Conservation (phyloP, 2,113 vertebrate species). For the Cephalopholis sonnerati region DNA sequence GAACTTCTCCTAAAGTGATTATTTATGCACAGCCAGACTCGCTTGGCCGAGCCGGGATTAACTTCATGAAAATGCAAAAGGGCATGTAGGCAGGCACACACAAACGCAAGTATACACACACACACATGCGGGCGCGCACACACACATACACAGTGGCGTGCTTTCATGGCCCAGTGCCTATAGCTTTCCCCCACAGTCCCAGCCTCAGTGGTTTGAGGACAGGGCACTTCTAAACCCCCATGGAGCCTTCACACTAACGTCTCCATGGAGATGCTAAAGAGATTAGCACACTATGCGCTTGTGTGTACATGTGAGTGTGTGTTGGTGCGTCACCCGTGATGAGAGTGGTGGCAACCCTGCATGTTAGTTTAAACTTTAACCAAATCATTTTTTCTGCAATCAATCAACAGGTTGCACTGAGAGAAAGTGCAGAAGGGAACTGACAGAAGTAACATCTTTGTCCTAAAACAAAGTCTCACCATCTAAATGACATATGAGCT, state of each 20-base stretch:
- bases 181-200: constrained; percentile 45
- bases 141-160: constrained; percentile 35
- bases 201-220: constrained; percentile 66
- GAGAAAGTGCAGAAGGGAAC: constrained; percentile 30
- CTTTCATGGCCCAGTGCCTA: constrained; percentile 65
- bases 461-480: constrained; percentile 27
- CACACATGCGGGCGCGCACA: constrained; percentile 34
- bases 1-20: constrained; percentile 81
- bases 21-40: constrained; percentile 79
- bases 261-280: constrained; percentile 78
- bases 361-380: constrained; percentile 61
- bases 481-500: constrained; percentile 14
- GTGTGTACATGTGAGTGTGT: constrained; percentile 50
- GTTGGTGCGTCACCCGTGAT: constrained; percentile 28
- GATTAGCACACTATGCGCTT: constrained; percentile 66
- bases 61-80: constrained; percentile 81
- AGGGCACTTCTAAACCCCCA: constrained; percentile 62
- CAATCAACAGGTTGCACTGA: constrained; percentile 41
- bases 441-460: constrained; percentile 32
- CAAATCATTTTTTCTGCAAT: constrained; percentile 46
- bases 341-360: constrained; percentile 35
- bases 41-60: constrained; percentile 73
- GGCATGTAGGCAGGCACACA: constrained; percentile 47
- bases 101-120: constrained; percentile 12
- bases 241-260: constrained; percentile 64